Conservation (phyloP, 2,113 vertebrate species). For the Mixornis gularis region DNA sequence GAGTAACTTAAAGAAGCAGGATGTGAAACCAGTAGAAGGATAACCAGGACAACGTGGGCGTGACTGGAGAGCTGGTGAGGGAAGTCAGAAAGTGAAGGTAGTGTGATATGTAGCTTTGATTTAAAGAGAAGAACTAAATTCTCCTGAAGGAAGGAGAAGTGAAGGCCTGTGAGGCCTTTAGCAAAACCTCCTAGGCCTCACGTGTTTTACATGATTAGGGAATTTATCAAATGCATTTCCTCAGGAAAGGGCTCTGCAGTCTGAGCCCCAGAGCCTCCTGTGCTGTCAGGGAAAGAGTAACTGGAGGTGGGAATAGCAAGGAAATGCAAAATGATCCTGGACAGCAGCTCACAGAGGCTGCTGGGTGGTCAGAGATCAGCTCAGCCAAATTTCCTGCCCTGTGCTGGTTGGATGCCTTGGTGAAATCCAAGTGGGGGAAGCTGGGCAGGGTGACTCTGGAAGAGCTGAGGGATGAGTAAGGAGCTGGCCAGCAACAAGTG, state of each 20-base stretch:
- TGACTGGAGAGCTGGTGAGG: background rate
- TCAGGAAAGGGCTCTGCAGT: background rate
- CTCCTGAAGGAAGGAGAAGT: background rate
- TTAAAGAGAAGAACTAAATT: background rate
- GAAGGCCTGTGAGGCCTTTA: background rate
- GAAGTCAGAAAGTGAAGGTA: background rate
- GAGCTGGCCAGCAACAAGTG: background rate
- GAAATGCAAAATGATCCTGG: background rate
- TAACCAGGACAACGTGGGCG: background rate
- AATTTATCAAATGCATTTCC: background rate
- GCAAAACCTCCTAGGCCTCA: background rate
- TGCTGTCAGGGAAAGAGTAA: background rate
- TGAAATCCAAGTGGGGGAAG: background rate
- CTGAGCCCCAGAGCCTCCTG: background rate
- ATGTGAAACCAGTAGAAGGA: background rate
- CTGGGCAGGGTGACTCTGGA: background rate
- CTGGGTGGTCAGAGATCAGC: background rate
- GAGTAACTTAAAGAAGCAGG: background rate
- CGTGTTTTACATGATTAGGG: background rate
- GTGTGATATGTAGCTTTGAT: rapidly evolving
- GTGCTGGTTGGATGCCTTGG: background rate
- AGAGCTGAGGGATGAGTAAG: background rate
- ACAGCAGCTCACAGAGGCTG: background rate
- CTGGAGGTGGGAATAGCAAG: background rate
- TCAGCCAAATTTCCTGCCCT: background rate